Conservation (phyloP, 1,140 invertebrate genomes). For the Drosophila ananassae region DNA sequence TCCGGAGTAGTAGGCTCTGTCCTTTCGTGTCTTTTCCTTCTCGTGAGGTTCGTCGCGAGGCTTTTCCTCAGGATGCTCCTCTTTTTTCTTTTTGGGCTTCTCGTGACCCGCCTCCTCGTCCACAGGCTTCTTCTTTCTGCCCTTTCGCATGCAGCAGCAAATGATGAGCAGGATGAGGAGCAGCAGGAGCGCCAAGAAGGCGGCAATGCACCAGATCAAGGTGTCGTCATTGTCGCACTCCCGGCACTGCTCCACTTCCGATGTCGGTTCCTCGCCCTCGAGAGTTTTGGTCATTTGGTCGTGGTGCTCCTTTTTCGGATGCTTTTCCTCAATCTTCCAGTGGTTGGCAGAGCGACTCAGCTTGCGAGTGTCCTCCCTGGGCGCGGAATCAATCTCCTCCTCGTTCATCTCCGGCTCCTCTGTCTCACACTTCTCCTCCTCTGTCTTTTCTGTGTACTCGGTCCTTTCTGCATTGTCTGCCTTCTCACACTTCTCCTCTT, state of each 20-base stretch:
- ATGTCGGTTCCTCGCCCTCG: neutral
- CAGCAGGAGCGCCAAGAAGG: constrained; percentile 40
- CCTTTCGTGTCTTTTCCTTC: neutral
- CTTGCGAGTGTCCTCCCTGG: constrained; percentile 13
- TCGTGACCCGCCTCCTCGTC: neutral
- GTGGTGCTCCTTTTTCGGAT: neutral
- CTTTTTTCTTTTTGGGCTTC: neutral
- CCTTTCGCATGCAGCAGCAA: constrained; percentile 46
- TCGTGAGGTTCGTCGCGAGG: neutral
- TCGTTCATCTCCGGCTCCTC: neutral
- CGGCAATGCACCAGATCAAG: constrained; percentile 40
- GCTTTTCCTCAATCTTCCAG: neutral
- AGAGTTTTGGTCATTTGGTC: neutral
- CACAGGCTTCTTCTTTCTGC: neutral
- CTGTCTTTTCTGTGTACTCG: too few species aligned
- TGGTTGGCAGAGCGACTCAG: constrained; percentile 24
- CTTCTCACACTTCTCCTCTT: neutral
- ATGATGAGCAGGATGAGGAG: constrained; percentile 52
- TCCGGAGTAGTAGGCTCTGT: constrained; percentile 7
- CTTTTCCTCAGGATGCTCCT: constrained; percentile 11
- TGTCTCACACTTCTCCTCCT: too few species aligned
- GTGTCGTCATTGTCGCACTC: constrained; percentile 45
- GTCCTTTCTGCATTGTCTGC: neutral
- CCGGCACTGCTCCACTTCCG: constrained; percentile 29
- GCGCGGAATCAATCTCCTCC: neutral